phyloP scores from a whole-genome alignment of 2,113 vertebrate species.

The Actenoides hombroni region DNA sequence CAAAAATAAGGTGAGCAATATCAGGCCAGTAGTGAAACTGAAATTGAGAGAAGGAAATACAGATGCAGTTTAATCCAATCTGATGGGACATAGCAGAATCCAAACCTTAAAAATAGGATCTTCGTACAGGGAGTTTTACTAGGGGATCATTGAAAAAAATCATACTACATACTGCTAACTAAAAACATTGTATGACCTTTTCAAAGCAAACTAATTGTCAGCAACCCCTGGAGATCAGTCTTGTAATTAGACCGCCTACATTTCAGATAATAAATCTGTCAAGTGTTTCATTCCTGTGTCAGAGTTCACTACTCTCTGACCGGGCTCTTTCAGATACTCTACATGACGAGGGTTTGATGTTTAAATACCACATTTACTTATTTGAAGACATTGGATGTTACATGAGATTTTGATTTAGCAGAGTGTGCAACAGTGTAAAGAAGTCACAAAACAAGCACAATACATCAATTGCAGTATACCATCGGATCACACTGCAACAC shows the following conservation, averaged over 20 bases:
- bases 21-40: background rate
- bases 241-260: background rate
- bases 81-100: background rate
- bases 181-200: background rate
- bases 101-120: background rate
- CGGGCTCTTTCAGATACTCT: background rate
- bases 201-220: background rate
- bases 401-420: background rate
- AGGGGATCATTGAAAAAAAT: background rate
- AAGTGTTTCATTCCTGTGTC: background rate
- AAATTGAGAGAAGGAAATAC: background rate
- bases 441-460: background rate
- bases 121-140: background rate
- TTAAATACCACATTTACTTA: background rate
- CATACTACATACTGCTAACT: background rate
- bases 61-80: background rate
- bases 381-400: accelerated
- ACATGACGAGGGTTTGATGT: background rate
- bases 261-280: background rate
- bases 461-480: background rate
- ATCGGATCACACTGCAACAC: background rate
- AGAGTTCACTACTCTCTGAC: background rate
- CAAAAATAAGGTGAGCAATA: background rate
- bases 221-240: background rate
- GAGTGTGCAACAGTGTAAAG: background rate